These are phyloP conservation scores for Dermochelys coriacea DNA, from an alignment of 2,797 vertebrate genomes.

Conservation along the genomic window DNA sequence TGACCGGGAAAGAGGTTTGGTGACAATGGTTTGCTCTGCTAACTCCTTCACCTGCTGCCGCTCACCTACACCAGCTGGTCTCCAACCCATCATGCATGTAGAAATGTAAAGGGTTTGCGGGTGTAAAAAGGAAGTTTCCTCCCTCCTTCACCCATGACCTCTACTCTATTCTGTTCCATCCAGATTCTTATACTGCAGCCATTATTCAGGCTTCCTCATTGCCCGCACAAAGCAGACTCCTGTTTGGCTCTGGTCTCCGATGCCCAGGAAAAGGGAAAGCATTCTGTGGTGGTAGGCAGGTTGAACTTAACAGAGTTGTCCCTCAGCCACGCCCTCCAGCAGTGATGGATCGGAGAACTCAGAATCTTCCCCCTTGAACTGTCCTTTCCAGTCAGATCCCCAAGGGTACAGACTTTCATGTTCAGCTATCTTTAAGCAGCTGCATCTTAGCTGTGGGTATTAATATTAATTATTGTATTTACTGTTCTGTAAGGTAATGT, in stretches of 20 bases:
- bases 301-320: neutral
- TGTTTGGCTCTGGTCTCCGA: neutral
- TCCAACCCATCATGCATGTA: neutral
- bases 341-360: neutral
- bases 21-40: neutral
- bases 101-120: neutral
- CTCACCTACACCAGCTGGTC: neutral
- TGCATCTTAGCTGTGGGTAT: neutral
- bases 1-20: neutral
- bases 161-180: neutral
- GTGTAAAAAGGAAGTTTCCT: neutral
- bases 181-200: neutral
- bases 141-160: neutral
- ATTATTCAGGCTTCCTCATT: neutral
- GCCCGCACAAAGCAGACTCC: neutral
- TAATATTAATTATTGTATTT: neutral
- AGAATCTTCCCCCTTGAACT: neutral
- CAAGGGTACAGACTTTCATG: neutral
- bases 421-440: neutral
- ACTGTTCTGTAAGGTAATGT: neutral
- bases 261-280: neutral
- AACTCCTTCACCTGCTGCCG: neutral
- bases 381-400: neutral
- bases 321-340: neutral
- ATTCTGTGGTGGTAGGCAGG: neutral